Evolutionary conservation across 2,113 vertebrate genomes (phyloP), one percentile per base, ranked within the genome.

Genomic region (Oryzias woworae): DNA sequence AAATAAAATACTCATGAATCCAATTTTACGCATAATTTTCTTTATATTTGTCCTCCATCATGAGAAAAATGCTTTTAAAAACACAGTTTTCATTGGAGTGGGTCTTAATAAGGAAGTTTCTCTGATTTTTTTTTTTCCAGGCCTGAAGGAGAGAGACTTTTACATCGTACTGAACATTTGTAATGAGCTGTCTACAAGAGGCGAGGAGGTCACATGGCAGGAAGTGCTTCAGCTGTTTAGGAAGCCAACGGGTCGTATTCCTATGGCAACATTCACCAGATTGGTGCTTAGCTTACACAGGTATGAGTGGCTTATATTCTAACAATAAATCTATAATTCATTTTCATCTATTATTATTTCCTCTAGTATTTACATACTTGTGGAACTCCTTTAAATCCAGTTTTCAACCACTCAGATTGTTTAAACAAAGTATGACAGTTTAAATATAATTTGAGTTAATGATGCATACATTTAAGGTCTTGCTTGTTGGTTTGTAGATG

Each of bases 61-160:
- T 28, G 5, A 28, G 26, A 12, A 17, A 54, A 4, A 54, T 10
- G 16, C n/a, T 41, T 16, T 17, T n/a, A 16, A 1, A 18, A 58
- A 13, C 2, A 18, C 13, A 18, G 17, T 28, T 16, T 7, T 31
- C 44, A 12, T 14, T 15, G 6, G 4, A 51, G 18, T 26, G 10
- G 18, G 7, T 20, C 20, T 20, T 20, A 20, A 20, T 20, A 20
- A 20, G 1, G 20, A 20, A 14, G 56, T 31, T 26, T n/a, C 15
- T 15, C 13, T 44, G 7, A 3, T 68, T 56, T 61, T 50, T 68
- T 56, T 61, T 50, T 57, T 22, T 48, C 4, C 77, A 96, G 95
- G 94, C 7, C 75, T 96, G 66, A 92, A 84, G 7, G 91, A 94
- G 81, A 80, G 87, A 51, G 94, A 95, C 67, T 85, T 96, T 7